Evolutionary conservation across 1,140 invertebrate genomes (phyloP).

Genomic region (Ostrea denselamellosa): DNA sequence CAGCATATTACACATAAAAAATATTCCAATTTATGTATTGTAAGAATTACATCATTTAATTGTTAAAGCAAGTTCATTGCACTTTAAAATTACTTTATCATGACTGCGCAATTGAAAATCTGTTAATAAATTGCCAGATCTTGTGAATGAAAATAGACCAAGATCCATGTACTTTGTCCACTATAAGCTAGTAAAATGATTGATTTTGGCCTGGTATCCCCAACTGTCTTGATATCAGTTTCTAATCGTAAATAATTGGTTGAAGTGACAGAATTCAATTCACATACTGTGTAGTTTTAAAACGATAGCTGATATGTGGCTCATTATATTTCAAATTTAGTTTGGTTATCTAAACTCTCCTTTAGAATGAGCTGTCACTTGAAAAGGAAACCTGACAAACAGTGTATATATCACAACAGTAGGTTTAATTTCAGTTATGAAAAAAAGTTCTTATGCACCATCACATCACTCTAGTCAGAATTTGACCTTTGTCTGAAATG

Average conservation of each 20-base stretch:
- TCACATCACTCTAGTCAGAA: no score
- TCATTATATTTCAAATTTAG: conserved; percentile 13
- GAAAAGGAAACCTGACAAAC: neutral
- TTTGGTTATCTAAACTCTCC: neutral
- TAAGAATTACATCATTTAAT: no score
- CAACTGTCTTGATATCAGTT: neutral
- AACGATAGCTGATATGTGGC: neutral
- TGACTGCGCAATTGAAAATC: neutral
- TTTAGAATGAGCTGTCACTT: conserved; percentile 1
- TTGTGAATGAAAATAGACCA: neutral
- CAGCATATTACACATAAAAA: no score
- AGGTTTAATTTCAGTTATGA: neutral
- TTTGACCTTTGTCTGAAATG: no score
- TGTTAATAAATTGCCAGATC: neutral
- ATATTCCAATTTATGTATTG: no score
- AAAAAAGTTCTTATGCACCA: no score
- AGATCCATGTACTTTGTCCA: neutral
- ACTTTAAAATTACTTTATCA: no score
- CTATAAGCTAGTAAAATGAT: neutral
- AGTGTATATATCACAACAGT: neutral
- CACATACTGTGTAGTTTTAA: neutral
- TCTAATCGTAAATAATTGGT: neutral
- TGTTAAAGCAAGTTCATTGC: no score
- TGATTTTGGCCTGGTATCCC: neutral
- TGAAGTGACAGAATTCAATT: conserved; percentile 12